Evolutionary conservation across 2,888 invertebrate species (phyloP).

Genomic region (Meloe dianella): DNA sequence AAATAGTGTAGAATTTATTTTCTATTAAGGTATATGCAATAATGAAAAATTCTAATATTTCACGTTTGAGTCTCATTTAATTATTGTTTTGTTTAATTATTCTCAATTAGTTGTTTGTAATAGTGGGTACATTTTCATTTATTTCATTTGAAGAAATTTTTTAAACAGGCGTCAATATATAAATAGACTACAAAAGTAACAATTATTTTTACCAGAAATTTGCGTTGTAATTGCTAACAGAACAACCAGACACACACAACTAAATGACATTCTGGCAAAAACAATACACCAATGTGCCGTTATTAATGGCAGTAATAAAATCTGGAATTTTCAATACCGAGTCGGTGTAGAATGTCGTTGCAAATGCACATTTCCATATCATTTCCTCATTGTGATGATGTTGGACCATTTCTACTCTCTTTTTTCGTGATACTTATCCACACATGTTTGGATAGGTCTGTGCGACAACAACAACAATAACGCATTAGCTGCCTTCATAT

Average conservation of each 20-base stretch:
- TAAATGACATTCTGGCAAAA: constrained; percentile 23
- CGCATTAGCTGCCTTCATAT: constrained; percentile 27
- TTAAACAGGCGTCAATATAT: constrained; percentile 15
- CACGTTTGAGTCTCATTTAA: neutral
- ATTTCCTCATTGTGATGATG: constrained; percentile 52
- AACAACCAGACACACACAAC: constrained; percentile 25
- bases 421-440: neutral
- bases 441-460: neutral
- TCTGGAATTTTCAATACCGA: constrained; percentile 44
- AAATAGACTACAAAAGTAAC: constrained; percentile 15
- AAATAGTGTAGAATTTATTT: too few relatives aligned
- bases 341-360: constrained; percentile 45
- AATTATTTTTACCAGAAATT: constrained; percentile 24
- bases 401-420: constrained; percentile 26
- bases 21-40: too few relatives aligned
- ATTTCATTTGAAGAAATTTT: constrained; percentile 7
- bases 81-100: neutral
- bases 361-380: constrained; percentile 54
- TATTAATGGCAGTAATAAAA: constrained; percentile 47
- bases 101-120: neutral
- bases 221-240: constrained; percentile 33
- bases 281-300: constrained; percentile 41
- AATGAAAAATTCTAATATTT: neutral
- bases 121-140: neutral
- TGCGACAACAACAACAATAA: neutral